phyloP scores from a whole-genome alignment of 92 coral and sea anemone genomes.

The Porites evermanni region DNA sequence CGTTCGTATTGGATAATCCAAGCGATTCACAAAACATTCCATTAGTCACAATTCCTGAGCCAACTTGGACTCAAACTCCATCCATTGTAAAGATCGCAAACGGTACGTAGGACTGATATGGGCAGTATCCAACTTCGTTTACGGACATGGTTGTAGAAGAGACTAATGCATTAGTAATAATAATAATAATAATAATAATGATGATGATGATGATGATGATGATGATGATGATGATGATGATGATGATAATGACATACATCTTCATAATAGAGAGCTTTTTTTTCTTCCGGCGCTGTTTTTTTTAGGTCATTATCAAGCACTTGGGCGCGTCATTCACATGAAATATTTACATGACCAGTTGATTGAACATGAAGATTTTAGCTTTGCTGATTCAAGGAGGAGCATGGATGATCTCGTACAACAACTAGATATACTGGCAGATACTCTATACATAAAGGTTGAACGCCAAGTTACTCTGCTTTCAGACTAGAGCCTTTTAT shows the following conservation, averaged over 20 bases:
- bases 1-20: background rate
- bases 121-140: too few relatives aligned
- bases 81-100: background rate
- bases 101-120: background rate
- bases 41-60: background rate
- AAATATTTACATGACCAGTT: constrained; percentile 1
- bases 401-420: background rate
- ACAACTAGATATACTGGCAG: constrained; percentile 5
- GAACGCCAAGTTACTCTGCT: background rate
- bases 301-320: constrained; percentile 19
- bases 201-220: too few relatives aligned
- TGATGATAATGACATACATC: too few relatives aligned
- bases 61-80: background rate
- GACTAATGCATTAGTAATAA: too few relatives aligned
- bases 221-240: too few relatives aligned
- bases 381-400: background rate
- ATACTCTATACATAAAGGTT: constrained; percentile 9
- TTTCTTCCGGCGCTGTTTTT: background rate
- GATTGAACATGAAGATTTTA: background rate
- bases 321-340: constrained; percentile 13
- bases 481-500: background rate
- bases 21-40: background rate
- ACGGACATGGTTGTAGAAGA: too few relatives aligned
- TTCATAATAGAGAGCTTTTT: too few relatives aligned
- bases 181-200: too few relatives aligned